phyloP scores from a whole-genome alignment of 2,888 invertebrate genomes.

The Leucophenga maculata region DNA sequence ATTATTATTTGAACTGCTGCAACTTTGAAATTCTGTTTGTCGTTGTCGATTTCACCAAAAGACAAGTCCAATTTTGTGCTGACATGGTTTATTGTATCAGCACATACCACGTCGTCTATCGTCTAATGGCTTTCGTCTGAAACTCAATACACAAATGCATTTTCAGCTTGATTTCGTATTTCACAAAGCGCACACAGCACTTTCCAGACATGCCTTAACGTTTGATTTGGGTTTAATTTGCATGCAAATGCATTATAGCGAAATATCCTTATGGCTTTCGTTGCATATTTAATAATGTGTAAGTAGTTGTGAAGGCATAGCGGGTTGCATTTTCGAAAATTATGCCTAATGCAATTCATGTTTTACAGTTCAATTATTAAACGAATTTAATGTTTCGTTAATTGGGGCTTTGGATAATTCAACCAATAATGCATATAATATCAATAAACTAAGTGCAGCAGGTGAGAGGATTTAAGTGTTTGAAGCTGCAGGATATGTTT shows the following conservation, averaged over 20 bases:
- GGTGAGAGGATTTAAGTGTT: too few relatives aligned
- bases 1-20: constrained; percentile 11
- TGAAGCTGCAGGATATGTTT: too few relatives aligned
- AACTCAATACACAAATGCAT: background rate
- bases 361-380: too few relatives aligned
- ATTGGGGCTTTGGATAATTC: too few relatives aligned
- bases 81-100: background rate
- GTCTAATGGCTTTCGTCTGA: background rate
- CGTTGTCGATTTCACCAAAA: background rate
- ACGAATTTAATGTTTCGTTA: too few relatives aligned
- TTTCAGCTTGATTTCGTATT: background rate
- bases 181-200: background rate
- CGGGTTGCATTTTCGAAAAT: too few relatives aligned
- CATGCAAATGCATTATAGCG: constrained; percentile 12
- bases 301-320: too few relatives aligned
- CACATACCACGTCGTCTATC: background rate
- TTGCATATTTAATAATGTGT: background rate
- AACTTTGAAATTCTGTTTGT: constrained; percentile 16
- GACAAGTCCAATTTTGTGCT: background rate
- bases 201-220: background rate
- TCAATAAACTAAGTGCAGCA: too few relatives aligned
- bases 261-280: constrained; percentile 19
- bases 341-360: too few relatives aligned
- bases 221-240: background rate
- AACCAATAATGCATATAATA: too few relatives aligned